phyloP scores from a whole-genome alignment of 2,113 vertebrate genomes.

The Solea solea region DNA sequence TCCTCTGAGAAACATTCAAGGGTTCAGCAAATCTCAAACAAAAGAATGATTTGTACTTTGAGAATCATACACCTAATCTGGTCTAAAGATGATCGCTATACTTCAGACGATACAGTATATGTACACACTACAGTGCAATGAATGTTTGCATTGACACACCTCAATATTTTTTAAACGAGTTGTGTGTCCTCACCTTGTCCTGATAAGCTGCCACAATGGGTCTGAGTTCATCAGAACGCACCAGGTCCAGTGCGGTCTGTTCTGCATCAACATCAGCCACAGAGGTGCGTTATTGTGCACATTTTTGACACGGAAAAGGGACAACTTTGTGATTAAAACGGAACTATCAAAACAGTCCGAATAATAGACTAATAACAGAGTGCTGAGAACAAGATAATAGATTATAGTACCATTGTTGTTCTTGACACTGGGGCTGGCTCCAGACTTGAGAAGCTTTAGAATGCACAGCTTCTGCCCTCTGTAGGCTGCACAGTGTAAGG shows the following conservation, averaged over 20 bases:
- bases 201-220: constrained; percentile 82
- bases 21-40: neutral
- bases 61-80: neutral
- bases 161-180: neutral
- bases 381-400: neutral
- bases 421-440: constrained; percentile 83
- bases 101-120: too few species aligned
- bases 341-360: neutral
- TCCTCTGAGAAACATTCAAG: neutral
- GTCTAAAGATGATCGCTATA: neutral
- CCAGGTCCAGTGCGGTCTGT: constrained; percentile 88
- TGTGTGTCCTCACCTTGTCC: constrained; percentile 80
- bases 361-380: neutral
- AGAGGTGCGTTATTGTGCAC: constrained; percentile 8
- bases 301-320: neutral
- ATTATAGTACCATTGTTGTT: constrained; percentile 86
- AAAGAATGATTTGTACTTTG: neutral
- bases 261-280: constrained; percentile 74
- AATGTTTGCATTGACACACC: too few species aligned
- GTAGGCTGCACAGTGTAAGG: constrained; percentile 91
- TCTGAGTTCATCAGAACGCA: constrained; percentile 86
- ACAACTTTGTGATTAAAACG: neutral
- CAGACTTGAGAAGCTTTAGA: constrained; percentile 87
- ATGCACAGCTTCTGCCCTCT: constrained; percentile 90
- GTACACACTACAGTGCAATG: too few species aligned